Base-by-base conservation (phyloP, 23 tunicate species). In the Botrylloides violaceus region DNA sequence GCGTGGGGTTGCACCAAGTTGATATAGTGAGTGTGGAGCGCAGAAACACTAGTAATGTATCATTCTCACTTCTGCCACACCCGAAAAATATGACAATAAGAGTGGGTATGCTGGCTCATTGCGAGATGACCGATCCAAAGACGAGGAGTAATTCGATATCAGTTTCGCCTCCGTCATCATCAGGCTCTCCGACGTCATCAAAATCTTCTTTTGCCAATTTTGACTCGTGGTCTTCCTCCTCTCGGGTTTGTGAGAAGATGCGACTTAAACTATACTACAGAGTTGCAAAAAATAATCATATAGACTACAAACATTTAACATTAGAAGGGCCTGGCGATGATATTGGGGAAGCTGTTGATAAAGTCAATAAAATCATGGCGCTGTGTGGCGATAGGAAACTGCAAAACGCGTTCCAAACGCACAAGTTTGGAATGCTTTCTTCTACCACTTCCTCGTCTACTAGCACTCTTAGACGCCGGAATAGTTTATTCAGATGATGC, bases 321-420 rank as follows among this genome's bases (percentile, higher is more conserved):
- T 36, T 68, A 20, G 74, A 68, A 68, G 74, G 74, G 6, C 57
- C 58, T n/a, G 37, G 32, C 26, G 74, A 68, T 43, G 74, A 37
- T 21, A 56, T 68, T 9, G 30, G 37, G 12, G 74, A 68, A 0
- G 74, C 74, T 25, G 74, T 68, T 4, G 74, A 39, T 32, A 68
- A 36, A 43, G 74, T 68, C 0, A 21, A 30, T 18, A 39, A 68
- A 4, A 30, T 68, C 4, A 68, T 68, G 74, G 37, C 25, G 74
- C 56, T 68, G 26, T 21, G 57, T 23, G 74, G 74, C 18, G 58
- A 68, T 36, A 68, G 2, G 26, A 68, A 68, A 12, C 37, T 68
- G 37, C 74, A 68, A 25, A 26, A 19, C 36, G 47, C 18, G 27
- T 68, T 68, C 28, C 29, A 43, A 43, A 2, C 57, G 1, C 15